Percentiles rank a stretch among this genome's conserved stretches.
Evolutionary conservation across 2,113 vertebrate genomes (phyloP).

Genomic region (Hyla sarda): DNA sequence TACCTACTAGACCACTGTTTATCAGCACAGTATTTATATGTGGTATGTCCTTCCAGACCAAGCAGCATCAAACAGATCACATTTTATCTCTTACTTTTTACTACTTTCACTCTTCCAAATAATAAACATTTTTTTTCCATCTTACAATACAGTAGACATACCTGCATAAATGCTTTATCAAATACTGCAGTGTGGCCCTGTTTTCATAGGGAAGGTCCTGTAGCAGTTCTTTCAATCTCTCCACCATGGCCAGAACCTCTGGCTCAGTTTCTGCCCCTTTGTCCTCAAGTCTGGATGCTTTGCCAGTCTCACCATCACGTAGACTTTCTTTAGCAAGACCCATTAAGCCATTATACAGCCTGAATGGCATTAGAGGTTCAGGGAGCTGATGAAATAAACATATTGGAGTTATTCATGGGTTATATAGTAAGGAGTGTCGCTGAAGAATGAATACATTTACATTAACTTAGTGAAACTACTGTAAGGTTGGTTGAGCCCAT

Average conservation of each 20-base stretch:
- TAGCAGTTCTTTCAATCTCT: conserved; percentile 81
- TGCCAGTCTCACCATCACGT: conserved; percentile 69
- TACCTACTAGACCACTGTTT: no score
- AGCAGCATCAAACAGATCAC: no score
- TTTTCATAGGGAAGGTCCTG: conserved; percentile 82
- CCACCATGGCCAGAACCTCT: conserved; percentile 75
- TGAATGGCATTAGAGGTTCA: conserved; percentile 90
- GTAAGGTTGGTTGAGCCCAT: background rate
- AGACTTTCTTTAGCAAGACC: conserved; percentile 93
- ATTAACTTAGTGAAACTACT: background rate
- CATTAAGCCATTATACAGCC: conserved; percentile 89
- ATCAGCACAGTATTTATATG: no score
- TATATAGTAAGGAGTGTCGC: background rate
- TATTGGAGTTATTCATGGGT: background rate
- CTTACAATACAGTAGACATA: conserved; percentile 63
- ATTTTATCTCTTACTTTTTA: no score
- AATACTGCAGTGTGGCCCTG: conserved; percentile 81
- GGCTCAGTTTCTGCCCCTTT: conserved; percentile 73
- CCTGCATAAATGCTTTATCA: conserved; percentile 87
- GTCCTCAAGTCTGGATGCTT: conserved; percentile 74
- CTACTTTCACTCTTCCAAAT: background rate
- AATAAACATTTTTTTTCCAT: background rate
- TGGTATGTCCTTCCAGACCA: no score
- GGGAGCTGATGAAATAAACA: conserved; percentile 78
- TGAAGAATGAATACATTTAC: background rate